These are phyloP conservation scores for Imbricaverruca yamaguchii DNA, from an alignment of 2,888 invertebrate genomes.

Conservation along the genomic window DNA sequence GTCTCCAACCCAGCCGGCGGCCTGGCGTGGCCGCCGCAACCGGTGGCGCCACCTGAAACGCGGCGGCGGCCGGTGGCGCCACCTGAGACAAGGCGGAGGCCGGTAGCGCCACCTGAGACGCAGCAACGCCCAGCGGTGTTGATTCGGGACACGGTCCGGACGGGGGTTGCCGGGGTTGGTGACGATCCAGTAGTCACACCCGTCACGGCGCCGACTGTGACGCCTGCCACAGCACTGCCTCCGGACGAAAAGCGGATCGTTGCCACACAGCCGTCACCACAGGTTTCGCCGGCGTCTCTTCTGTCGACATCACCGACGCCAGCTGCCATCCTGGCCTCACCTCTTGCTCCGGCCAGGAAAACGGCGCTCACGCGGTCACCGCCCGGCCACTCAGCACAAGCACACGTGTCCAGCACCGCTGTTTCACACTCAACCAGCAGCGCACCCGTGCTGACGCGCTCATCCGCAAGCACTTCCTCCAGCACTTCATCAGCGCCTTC, in stretches of 20 bases:
- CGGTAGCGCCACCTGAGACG: neutral
- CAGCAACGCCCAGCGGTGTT: neutral
- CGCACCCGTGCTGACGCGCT: no score
- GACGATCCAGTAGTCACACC: neutral
- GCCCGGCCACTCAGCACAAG: no score
- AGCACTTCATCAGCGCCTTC: no score
- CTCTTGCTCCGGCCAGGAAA: no score
- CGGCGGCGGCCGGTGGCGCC: neutral
- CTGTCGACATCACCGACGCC: neutral
- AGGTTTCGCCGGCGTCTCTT: neutral
- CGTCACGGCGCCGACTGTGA: neutral
- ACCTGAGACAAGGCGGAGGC: neutral
- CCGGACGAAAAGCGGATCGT: neutral
- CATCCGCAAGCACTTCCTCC: no score
- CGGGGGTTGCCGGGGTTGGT: neutral
- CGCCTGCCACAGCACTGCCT: neutral
- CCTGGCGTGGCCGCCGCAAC: neutral
- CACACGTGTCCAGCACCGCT: no score
- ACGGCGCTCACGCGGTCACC: no score
- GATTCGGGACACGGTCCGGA: neutral
- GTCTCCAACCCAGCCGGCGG: slow-evolving; percentile 28
- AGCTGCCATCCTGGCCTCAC: no score
- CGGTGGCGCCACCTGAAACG: no score
- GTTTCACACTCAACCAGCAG: no score
- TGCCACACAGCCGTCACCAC: neutral